Evolutionary conservation across 2,888 invertebrate species (phyloP), one percentile per base, ranked within the genome.

Genomic region (Drosophila mimetica): DNA sequence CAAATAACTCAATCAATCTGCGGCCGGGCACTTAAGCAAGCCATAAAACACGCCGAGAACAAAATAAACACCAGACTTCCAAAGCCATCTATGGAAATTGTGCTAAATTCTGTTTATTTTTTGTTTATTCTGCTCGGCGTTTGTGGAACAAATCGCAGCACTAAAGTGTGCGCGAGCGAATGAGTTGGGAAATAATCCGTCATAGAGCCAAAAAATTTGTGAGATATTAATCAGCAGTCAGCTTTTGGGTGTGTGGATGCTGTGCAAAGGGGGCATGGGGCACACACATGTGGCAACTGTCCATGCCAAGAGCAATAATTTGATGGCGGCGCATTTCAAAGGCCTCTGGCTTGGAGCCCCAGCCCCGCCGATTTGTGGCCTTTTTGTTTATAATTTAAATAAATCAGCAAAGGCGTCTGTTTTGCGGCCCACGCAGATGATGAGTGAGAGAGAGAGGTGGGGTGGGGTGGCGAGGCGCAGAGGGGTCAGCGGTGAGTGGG

Each of bases 1-100:
- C 53, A 52, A 76, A 82, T 76, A 86, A 71, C 83, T 82, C 73
- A 82, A 87, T 81, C 86, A 87, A 88, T 87, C 86, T 52, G 47
- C 36, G 44, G 53, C 61, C 50, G 39, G 20, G 60, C 50, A 58
- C 52, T 81, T 72, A 74, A 86, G 72, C 71, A 83, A 74, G 83
- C 76, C 77, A 83, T 83, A 82, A 85, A 81, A 82, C 67, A 71
- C 51, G 64, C 72, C 47, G 52, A 71, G 64, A 82, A 74, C 71
- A 42, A 78, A 75, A 79, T 65, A 85, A 73, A 73, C 64, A 54
- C 44, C 72, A 69, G 53, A 22, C 77, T 73, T 71, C 64, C 11
- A 39, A 34, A 50, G 48, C 46, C 65, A 66, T 58, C 53, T 61
- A 37, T 59, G 53, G 64, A 66, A 75, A 66, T 52, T 77, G 76